Base-by-base conservation (phyloP, 2,113 vertebrate species). In the Alligator sinensis region DNA sequence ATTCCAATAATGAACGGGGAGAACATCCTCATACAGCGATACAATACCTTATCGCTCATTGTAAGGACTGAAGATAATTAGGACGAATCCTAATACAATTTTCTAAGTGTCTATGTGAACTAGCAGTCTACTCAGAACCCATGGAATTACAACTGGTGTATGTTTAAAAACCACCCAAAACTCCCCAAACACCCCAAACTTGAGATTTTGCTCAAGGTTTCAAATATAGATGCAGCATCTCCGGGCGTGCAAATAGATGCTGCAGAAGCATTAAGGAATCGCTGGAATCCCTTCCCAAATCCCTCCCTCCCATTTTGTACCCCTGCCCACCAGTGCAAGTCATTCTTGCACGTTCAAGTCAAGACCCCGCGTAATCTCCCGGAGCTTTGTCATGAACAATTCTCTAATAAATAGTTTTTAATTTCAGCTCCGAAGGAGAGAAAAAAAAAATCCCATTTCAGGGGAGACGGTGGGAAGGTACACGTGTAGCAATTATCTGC, bases 191-290 rank as follows among this genome's bases (percentile, higher is more conserved):
- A 92, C 72, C 76, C 59, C 84, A 77, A 79, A 76, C 83, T 61
- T 24, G 90, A 94, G 87, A 89, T 92, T 97, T 96, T 94, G 94
- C 54, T 66, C 55, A 87, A 91, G 95, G 89, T 95, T 96, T 94
- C 86, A 80, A 47, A 91, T 47, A 94, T 94, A 96, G 75, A 14
- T 57, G 19, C 24, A 92, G 66, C n/a, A 80, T 62, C 91, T 38
- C 93, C 55, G 68, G 61, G 17, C 74, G 76, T 84, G 55, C 80
- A 92, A 88, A 64, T 47, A 47, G 87, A 80, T 89, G 84, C 91
- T 93, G 94, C 93, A 68, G 60, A n/a, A 89, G 84, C 88, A 85
- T 75, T 1, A 1, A 22, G 82, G 93, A 89, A 94, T 95, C 85
- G 64, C 66, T 86, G 6, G 87, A 86, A 92, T 95, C 85, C 47